A percentile compares a stretch with the other conserved stretches of the same genome.
phyloP scores from a whole-genome alignment of 2,797 vertebrate genomes.

The Poecilia wingei region DNA sequence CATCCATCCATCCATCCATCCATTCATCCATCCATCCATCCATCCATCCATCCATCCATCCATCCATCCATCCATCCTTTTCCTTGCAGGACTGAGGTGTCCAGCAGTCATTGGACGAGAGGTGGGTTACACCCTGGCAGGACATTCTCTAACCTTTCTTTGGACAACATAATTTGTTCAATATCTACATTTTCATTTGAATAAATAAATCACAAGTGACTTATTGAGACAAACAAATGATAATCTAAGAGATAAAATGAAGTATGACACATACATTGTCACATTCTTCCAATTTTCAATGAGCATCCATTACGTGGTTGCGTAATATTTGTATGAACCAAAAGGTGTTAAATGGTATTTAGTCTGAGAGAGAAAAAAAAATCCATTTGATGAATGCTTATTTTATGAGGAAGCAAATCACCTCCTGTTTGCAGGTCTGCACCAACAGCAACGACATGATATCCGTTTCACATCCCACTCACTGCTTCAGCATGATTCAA shows the following conservation, averaged over 20 bases:
- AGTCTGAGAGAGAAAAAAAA: neutral
- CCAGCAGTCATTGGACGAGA: too few relatives aligned
- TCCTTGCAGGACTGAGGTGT: too few relatives aligned
- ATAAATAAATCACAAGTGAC: neutral
- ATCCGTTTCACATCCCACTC: slow-evolving; percentile 28
- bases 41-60: too few relatives aligned
- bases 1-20: too few relatives aligned
- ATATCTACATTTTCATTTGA: neutral
- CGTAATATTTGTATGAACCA: neutral
- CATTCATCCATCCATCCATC: too few relatives aligned
- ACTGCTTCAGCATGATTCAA: slow-evolving; percentile 16
- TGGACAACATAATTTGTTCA: neutral
- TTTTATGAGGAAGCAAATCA: slow-evolving; percentile 14
- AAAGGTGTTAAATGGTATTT: neutral
- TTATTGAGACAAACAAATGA: neutral
- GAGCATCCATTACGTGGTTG: neutral
- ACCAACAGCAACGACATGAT: neutral
- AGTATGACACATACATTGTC: neutral
- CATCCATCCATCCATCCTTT: too few relatives aligned
- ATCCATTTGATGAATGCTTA: neutral
- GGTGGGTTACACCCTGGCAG: too few relatives aligned
- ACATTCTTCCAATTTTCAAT: neutral
- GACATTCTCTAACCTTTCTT: too few relatives aligned
- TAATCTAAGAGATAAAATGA: neutral
- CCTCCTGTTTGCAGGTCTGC: neutral